Conservation (phyloP, 2,888 invertebrate genomes). For the Caenorhabditis japonica region DNA sequence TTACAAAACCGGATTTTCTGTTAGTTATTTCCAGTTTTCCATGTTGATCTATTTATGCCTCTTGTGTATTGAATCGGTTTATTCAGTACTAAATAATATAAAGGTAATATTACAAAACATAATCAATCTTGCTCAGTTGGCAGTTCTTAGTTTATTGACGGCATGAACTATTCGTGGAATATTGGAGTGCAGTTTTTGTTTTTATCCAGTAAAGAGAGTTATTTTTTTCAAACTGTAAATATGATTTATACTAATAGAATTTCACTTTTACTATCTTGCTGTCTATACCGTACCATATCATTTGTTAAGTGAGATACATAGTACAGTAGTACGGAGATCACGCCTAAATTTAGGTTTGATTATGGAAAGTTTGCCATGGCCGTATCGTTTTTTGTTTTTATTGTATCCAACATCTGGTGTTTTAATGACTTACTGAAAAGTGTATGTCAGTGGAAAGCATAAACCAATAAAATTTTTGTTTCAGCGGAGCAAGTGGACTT, state of each 20-base stretch:
- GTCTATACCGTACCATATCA: constrained; percentile 2
- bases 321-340: too few relatives aligned
- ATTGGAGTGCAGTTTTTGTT: constrained; percentile 5
- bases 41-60: constrained; percentile 16
- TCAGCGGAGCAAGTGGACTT: neutral
- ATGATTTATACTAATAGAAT: constrained; percentile 8
- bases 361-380: constrained; percentile 5
- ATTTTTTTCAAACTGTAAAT: neutral
- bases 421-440: neutral
- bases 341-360: neutral
- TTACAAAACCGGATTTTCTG: constrained; percentile 12
- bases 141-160: neutral
- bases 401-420: neutral
- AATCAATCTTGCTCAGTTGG: neutral
- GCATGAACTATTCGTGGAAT: neutral
- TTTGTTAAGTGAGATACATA: constrained; percentile 1
- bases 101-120: neutral
- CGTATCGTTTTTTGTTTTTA: constrained; percentile 3
- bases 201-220: neutral
- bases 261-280: neutral
- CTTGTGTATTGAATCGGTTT: constrained; percentile 3
- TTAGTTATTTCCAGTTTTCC: constrained; percentile 35
- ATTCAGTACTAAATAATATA: constrained; percentile 1
- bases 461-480: neutral
- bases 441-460: neutral